Percentiles rank a stretch among this genome's conserved stretches.
Evolutionary conservation across 2,888 invertebrate genomes (phyloP).

Genomic region (Caenorhabditis sinica): DNA sequence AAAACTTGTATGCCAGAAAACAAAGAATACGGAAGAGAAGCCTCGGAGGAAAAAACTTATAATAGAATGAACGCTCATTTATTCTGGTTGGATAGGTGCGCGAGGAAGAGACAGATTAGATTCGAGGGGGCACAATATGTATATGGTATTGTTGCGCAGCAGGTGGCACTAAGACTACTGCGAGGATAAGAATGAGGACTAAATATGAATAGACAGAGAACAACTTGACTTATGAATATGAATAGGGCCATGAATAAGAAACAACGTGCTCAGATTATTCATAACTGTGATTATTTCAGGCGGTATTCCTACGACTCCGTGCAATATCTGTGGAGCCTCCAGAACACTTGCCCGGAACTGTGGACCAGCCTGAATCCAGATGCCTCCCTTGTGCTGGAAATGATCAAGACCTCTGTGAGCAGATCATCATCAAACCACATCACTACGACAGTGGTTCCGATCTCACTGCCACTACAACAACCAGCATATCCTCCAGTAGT

Average conservation of each 20-base stretch:
- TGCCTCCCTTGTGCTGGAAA: slow-evolving; percentile 56
- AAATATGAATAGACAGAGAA: slow-evolving; percentile 36
- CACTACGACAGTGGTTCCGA: not conserved
- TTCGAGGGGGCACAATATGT: slow-evolving; percentile 48
- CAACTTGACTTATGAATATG: slow-evolving; percentile 58
- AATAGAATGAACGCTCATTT: slow-evolving; percentile 61
- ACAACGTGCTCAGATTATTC: slow-evolving; percentile 1
- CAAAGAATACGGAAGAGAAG: slow-evolving; percentile 34
- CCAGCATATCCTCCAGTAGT: slow-evolving; percentile 31
- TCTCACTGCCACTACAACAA: slow-evolving; percentile 24
- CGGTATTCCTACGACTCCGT: slow-evolving; percentile 33
- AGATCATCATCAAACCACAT: not conserved
- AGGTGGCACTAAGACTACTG: slow-evolving; percentile 52
- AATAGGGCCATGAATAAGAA: slow-evolving; percentile 3
- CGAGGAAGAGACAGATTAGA: slow-evolving; percentile 50
- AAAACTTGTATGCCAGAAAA: slow-evolving; percentile 43
- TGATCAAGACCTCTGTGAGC: slow-evolving; percentile 48
- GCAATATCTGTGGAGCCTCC: slow-evolving; percentile 35
- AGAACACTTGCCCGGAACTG: slow-evolving; percentile 1
- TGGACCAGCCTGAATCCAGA: slow-evolving; percentile 21
- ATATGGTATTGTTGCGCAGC: slow-evolving; percentile 64
- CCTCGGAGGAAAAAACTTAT: slow-evolving; percentile 51
- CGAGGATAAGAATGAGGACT: slow-evolving; percentile 13
- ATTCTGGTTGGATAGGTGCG: slow-evolving; percentile 63
- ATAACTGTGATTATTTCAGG: slow-evolving; percentile 49